Evolutionary conservation across 2,888 invertebrate genomes (phyloP).

Genomic region (Lacanobia wlatinum): DNA sequence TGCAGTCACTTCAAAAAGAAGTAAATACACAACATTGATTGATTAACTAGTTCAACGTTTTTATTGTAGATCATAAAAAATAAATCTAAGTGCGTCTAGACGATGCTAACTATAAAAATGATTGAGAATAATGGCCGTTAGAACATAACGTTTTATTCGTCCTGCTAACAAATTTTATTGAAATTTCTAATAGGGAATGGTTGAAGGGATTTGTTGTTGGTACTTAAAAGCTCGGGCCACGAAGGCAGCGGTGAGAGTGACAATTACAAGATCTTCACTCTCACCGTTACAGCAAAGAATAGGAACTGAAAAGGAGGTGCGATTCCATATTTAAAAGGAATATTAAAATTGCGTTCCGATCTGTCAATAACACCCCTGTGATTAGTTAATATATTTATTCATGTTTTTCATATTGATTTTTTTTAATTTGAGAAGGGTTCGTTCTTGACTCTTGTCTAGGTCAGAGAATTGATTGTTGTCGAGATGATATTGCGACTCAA

Average conservation of each 20-base stretch:
- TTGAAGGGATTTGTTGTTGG: constrained; percentile 24
- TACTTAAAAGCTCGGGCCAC: constrained; percentile 20
- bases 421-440: too few species aligned
- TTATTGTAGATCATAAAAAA: constrained; percentile 60
- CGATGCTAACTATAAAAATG: constrained; percentile 54
- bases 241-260: not conserved
- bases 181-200: constrained; percentile 49
- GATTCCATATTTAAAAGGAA: too few species aligned
- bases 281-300: too few species aligned
- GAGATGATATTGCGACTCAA: too few species aligned
- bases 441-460: too few species aligned
- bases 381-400: too few species aligned
- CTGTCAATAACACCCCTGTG: too few species aligned
- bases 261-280: too few species aligned
- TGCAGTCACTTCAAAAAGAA: constrained; percentile 3
- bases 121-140: constrained; percentile 52
- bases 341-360: too few species aligned
- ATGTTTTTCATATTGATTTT: too few species aligned
- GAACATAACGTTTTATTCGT: constrained; percentile 51
- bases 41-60: constrained; percentile 43
- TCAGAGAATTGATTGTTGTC: too few species aligned
- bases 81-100: constrained; percentile 62
- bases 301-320: too few species aligned
- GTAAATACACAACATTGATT: constrained; percentile 49
- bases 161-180: constrained; percentile 54